Evolutionary conservation across 2,797 vertebrate species (phyloP).

Genomic region (Potorous gilbertii): DNA sequence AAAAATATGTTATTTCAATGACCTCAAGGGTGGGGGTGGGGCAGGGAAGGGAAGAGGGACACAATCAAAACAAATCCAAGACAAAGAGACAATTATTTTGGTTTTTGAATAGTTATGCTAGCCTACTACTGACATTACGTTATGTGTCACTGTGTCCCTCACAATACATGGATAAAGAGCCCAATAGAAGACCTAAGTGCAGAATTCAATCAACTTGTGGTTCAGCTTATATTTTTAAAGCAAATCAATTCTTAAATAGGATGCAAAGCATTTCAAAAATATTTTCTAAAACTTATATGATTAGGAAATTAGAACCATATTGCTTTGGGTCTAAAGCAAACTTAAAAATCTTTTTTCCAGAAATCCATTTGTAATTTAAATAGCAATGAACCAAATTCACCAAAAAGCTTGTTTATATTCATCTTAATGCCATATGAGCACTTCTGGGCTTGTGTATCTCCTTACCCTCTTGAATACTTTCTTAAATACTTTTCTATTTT

Average conservation of each 20-base stretch:
- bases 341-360: background rate
- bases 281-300: background rate
- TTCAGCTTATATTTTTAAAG: background rate
- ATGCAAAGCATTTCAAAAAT: background rate
- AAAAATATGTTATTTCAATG: background rate
- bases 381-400: background rate
- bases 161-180: background rate
- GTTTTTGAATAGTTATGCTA: background rate
- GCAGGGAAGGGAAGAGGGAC: no score
- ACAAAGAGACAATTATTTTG: background rate
- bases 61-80: constrained; percentile 27
- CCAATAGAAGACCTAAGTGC: background rate
- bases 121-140: background rate
- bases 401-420: background rate
- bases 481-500: background rate
- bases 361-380: background rate
- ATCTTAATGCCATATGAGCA: background rate
- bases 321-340: background rate
- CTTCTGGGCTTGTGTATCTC: background rate
- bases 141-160: background rate
- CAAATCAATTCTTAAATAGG: background rate
- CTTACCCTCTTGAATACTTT: background rate
- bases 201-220: background rate
- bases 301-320: background rate
- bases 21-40: background rate